Percentiles rank a stretch among this genome's conserved stretches.
Evolutionary conservation across 2,797 vertebrate genomes (phyloP).

Genomic region (Pangasius krempfi): DNA sequence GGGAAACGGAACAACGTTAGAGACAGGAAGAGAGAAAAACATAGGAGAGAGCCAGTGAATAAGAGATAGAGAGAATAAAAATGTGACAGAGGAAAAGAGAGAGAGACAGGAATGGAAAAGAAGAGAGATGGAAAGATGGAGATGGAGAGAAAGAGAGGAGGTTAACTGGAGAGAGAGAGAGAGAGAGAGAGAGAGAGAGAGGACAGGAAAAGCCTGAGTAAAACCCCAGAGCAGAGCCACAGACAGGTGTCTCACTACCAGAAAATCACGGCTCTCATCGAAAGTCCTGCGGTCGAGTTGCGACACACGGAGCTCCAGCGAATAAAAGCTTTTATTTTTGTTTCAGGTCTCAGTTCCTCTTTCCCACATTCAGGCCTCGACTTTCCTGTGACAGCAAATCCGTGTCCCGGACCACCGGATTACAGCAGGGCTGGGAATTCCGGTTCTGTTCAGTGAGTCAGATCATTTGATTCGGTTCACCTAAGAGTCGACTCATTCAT

Average conservation of each 20-base stretch:
- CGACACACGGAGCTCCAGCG: background rate
- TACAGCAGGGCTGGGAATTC: background rate
- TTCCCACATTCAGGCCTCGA: constrained; percentile 10
- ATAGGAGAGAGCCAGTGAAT: too few relatives aligned
- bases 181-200: too few relatives aligned
- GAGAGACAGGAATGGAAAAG: too few relatives aligned
- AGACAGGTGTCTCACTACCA: background rate
- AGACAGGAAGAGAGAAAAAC: too few relatives aligned
- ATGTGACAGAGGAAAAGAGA: too few relatives aligned
- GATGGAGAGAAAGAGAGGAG: background rate
- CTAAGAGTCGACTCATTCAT: background rate
- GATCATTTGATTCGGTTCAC: background rate
- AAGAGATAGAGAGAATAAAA: too few relatives aligned
- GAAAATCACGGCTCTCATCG: constrained; percentile 57
- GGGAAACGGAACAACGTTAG: too few relatives aligned
- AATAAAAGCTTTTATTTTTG: background rate
- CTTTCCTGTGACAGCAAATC: background rate
- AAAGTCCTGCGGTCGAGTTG: constrained; percentile 28
- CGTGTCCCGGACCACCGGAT: background rate
- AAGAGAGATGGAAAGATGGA: too few relatives aligned
- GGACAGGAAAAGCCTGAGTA: constrained; percentile 27
- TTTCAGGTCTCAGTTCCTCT: constrained; percentile 34
- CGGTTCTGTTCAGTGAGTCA: background rate
- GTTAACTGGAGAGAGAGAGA: background rate
- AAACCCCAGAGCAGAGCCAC: constrained; percentile 43